Conservation (phyloP, 1,140 invertebrate genomes). For the Pogonognathellus flavescens region DNA sequence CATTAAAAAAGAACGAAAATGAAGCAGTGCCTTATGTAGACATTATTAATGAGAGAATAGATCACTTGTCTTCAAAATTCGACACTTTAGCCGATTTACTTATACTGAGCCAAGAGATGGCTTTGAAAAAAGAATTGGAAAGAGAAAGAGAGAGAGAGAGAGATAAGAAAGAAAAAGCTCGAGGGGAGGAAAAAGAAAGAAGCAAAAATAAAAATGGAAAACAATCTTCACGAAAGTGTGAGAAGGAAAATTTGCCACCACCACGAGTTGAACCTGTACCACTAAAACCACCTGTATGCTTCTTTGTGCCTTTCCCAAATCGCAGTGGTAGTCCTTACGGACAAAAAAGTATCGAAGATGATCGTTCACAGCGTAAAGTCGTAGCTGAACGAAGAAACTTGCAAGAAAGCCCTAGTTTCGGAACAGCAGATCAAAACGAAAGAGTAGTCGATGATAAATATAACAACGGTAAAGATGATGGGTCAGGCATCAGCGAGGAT, state of each 20-base stretch:
- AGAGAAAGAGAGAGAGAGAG: background rate
- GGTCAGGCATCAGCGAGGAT: background rate
- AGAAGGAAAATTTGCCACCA: background rate
- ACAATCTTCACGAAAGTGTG: background rate
- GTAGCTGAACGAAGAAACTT: background rate
- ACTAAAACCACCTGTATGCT: conserved; percentile 3
- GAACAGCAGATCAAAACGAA: background rate
- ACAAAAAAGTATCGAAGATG: background rate
- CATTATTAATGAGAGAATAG: conserved; percentile 9
- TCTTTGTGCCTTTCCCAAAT: conserved; percentile 4
- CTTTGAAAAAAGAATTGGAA: conserved; percentile 3
- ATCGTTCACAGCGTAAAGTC: background rate
- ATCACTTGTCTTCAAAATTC: background rate
- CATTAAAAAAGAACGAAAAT: background rate
- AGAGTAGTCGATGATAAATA: background rate
- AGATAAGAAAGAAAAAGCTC: background rate
- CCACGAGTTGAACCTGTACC: background rate
- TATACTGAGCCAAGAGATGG: conserved; percentile 5
- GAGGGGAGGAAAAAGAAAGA: background rate
- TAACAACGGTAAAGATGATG: background rate
- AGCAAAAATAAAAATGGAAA: background rate
- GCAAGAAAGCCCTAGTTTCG: conserved; percentile 1
- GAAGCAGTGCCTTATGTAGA: background rate
- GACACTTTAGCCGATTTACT: conserved; percentile 26
- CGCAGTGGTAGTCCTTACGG: background rate